Conservation (phyloP, 2,888 invertebrate genomes). For the Blastobasis adustella region DNA sequence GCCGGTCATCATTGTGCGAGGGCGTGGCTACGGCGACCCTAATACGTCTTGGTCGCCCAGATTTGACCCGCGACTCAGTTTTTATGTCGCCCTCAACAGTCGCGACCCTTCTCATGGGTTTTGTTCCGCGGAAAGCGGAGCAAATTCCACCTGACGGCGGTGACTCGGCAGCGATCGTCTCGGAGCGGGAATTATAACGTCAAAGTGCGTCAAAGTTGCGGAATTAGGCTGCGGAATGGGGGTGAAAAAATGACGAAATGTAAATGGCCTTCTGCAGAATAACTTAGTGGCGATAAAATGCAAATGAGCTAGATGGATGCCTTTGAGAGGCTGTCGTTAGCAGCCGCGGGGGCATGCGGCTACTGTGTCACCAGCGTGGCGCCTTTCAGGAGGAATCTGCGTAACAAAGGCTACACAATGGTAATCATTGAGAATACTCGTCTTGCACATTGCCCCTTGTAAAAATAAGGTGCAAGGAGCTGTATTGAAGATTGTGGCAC, state of each 20-base stretch:
- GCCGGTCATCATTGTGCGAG: too few species aligned
- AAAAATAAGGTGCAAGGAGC: too few species aligned
- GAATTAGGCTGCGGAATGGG: background rate
- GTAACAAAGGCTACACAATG: too few species aligned
- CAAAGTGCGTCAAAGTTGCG: background rate
- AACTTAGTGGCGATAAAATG: conserved; percentile 7
- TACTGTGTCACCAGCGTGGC: too few species aligned
- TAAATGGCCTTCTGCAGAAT: conserved; percentile 4
- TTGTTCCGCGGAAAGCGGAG: background rate
- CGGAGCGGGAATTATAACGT: too few species aligned
- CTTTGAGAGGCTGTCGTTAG: conserved; percentile 1
- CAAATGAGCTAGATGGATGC: conserved; percentile 5
- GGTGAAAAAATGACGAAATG: conserved; percentile 3
- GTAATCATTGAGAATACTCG: too few species aligned
- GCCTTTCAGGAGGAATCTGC: too few species aligned
- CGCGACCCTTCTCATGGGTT: conserved; percentile 2
- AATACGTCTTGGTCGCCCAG: background rate
- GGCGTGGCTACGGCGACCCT: background rate
- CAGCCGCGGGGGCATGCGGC: background rate
- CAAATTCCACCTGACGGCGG: background rate
- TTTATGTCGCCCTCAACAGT: background rate
- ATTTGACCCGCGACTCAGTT: background rate
- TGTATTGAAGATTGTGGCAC: too few species aligned
- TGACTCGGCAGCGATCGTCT: too few species aligned
- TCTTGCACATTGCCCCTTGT: too few species aligned